Evolutionary conservation across 2,113 vertebrate species (phyloP).

Genomic region (Aphelocoma coerulescens): DNA sequence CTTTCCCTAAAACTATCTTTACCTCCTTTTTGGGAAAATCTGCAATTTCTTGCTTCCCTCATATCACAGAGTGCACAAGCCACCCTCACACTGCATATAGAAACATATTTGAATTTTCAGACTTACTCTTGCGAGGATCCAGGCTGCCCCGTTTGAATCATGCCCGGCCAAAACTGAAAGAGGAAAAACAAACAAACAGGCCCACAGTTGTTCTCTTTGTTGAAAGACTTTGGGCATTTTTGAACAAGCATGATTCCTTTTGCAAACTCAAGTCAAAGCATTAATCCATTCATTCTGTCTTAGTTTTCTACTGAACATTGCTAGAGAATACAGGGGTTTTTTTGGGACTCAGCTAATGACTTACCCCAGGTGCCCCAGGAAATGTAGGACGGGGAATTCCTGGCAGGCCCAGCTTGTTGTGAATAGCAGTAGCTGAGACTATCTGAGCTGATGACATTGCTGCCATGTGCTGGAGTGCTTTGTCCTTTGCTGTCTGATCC

Average conservation of each 20-base stretch:
- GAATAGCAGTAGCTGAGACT: constrained; percentile 98
- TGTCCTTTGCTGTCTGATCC: constrained; percentile 99
- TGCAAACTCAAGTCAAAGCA: constrained; percentile 5
- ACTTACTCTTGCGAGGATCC: constrained; percentile 99
- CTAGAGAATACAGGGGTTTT: constrained; percentile 15
- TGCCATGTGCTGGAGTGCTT: constrained; percentile 99
- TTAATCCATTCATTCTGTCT: constrained; percentile 30
- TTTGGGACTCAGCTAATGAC: constrained; percentile 17
- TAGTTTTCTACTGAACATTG: not conserved
- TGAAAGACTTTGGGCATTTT: not conserved
- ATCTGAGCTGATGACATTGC: constrained; percentile 99
- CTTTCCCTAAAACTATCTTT: not conserved
- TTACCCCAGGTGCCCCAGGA: constrained; percentile 95
- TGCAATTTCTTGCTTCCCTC: not conserved
- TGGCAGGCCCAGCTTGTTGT: constrained; percentile 98
- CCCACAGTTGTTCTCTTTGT: constrained; percentile 11
- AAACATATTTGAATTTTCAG: not conserved
- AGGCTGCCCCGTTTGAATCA: constrained; percentile 95
- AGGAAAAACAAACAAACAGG: constrained; percentile 39
- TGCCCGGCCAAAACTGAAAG: constrained; percentile 95
- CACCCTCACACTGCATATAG: not conserved
- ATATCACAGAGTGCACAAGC: not conserved
- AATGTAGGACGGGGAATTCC: constrained; percentile 96
- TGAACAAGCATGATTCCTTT: constrained; percentile 13
- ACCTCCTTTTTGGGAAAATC: not conserved